phyloP scores from a whole-genome alignment of 2,888 invertebrate genomes.

The Limnephilus rhombicus region DNA sequence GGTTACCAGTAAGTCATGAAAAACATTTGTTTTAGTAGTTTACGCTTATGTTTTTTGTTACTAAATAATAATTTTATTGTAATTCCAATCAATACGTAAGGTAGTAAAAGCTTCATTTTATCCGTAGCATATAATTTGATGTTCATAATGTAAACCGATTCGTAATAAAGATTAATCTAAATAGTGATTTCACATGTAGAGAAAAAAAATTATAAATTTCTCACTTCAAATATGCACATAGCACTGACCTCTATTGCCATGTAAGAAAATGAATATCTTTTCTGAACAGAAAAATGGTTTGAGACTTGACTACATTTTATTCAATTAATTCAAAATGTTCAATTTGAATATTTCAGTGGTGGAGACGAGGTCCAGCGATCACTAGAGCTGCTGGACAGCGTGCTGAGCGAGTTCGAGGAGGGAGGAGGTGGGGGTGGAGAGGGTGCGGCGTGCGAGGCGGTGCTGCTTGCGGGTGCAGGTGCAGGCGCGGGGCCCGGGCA shows the following conservation, averaged over 20 bases:
- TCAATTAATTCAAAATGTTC: not conserved
- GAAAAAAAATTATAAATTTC: too few relatives aligned
- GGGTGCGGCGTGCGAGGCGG: conserved; percentile 74
- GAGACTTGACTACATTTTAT: not conserved
- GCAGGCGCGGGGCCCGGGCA: conserved; percentile 70
- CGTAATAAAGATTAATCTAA: too few relatives aligned
- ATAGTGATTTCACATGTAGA: too few relatives aligned
- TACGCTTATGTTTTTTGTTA: too few relatives aligned
- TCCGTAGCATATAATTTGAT: too few relatives aligned
- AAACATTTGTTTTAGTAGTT: too few relatives aligned
- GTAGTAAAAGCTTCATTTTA: too few relatives aligned
- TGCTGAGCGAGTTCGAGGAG: conserved; percentile 94
- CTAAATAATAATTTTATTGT: too few relatives aligned
- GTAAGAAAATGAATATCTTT: not conserved
- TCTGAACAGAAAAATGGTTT: not conserved
- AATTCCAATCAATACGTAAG: too few relatives aligned
- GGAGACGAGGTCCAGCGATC: conserved; percentile 93
- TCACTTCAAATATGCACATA: too few relatives aligned
- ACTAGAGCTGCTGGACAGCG: conserved; percentile 91
- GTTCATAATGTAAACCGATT: too few relatives aligned
- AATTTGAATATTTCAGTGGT: conserved; percentile 80
- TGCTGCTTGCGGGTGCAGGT: conserved; percentile 76
- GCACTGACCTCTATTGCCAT: not conserved
- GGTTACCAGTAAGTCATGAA: too few relatives aligned
- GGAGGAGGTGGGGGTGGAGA: conserved; percentile 85